Conservation (phyloP, 2,797 vertebrate genomes). For the Ambastaia sidthimunki region DNA sequence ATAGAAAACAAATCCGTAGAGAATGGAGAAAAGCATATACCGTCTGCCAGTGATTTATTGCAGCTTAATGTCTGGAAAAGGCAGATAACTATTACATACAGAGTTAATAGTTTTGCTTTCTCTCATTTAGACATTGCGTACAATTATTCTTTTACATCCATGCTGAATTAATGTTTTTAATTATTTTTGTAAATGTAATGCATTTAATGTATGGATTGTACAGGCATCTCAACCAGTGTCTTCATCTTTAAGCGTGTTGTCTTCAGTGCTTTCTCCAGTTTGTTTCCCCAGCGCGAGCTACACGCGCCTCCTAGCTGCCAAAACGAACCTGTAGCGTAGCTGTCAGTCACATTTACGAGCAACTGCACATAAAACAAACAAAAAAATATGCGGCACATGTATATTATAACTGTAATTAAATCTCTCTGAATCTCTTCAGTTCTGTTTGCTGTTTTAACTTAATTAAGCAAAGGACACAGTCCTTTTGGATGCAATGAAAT, state of each 20-base stretch:
- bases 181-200: too few relatives aligned
- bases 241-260: background rate
- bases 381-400: background rate
- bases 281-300: conserved; percentile 54
- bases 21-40: background rate
- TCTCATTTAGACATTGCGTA: background rate
- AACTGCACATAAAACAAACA: conserved; percentile 12
- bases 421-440: background rate
- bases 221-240: background rate
- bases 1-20: background rate
- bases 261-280: conserved; percentile 11
- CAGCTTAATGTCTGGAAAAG: background rate
- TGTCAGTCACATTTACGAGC: conserved; percentile 29
- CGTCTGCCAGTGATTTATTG: background rate
- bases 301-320: conserved; percentile 74
- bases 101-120: background rate
- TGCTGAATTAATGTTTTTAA: background rate
- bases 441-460: conserved; percentile 6
- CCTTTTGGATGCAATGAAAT: background rate
- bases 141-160: too few relatives aligned
- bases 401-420: background rate
- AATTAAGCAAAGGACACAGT: background rate
- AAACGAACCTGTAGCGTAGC: conserved; percentile 29
- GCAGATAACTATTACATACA: background rate
- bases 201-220: background rate